Evolutionary conservation across 2,113 vertebrate species (phyloP).

Genomic region (Syngnathus floridae): DNA sequence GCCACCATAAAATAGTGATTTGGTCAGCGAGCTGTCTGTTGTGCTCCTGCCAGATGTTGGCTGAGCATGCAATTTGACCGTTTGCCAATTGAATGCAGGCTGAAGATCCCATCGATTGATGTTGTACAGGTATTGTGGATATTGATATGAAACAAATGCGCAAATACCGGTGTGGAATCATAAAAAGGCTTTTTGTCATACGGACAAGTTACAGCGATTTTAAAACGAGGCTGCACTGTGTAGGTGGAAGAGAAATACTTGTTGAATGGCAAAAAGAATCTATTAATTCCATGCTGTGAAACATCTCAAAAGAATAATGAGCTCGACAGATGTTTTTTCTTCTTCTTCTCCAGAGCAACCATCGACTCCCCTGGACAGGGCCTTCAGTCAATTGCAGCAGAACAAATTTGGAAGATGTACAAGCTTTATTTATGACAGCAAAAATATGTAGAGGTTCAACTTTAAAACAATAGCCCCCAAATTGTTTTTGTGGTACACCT

Average conservation of each 20-base stretch:
- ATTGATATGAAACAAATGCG: not conserved
- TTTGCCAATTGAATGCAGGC: not conserved
- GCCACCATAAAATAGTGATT: conserved; percentile 1
- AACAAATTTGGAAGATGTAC: not conserved
- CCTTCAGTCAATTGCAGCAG: not conserved
- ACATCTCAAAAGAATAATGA: not conserved
- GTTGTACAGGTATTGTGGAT: not conserved
- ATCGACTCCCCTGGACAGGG: not conserved
- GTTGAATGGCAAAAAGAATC: not conserved
- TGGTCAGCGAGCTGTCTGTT: not conserved
- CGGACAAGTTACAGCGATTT: not conserved
- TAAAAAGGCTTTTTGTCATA: not conserved
- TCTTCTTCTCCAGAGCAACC: not conserved
- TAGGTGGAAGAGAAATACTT: not conserved
- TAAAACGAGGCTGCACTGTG: not conserved
- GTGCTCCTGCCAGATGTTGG: not conserved
- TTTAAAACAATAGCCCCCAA: not conserved
- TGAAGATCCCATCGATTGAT: not conserved
- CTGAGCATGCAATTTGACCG: not conserved
- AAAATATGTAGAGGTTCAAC: not conserved
- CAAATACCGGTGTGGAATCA: not conserved
- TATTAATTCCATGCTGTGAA: not conserved
- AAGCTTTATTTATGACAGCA: not conserved
- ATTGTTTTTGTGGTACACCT: not conserved
- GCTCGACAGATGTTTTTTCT: not conserved